Evolutionary conservation across 2,113 vertebrate species (phyloP).

Genomic region (Spea bombifrons): DNA sequence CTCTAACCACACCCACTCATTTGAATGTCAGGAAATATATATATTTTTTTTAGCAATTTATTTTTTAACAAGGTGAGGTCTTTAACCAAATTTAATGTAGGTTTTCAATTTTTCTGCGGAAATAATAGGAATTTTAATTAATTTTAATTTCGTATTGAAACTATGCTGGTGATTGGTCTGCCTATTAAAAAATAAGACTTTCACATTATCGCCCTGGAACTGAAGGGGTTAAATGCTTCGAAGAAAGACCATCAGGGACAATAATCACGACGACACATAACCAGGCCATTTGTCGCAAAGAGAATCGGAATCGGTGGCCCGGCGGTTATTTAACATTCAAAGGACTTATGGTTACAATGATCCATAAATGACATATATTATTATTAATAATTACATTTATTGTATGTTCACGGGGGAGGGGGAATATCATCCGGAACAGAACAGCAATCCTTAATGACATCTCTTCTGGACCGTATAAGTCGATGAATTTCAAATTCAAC

Average conservation of each 20-base stretch:
- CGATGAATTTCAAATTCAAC: slow-evolving; percentile 62
- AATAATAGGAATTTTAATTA: slow-evolving; percentile 30
- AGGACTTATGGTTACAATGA: slow-evolving; percentile 50
- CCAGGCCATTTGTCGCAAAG: slow-evolving; percentile 44
- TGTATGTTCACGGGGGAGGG: slow-evolving; percentile 5
- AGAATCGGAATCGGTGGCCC: slow-evolving; percentile 29
- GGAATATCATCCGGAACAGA: slow-evolving; percentile 33
- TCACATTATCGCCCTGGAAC: slow-evolving; percentile 11
- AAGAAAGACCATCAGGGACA: background rate
- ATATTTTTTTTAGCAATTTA: too few relatives aligned
- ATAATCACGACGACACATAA: background rate
- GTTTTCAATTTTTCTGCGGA: background rate
- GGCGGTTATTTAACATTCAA: slow-evolving; percentile 46
- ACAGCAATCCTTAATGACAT: slow-evolving; percentile 59
- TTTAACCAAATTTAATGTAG: background rate
- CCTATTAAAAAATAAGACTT: slow-evolving; percentile 6
- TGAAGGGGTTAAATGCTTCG: slow-evolving; percentile 9
- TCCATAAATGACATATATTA: slow-evolving; percentile 50
- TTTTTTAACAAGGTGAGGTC: background rate
- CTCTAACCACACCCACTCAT: too few relatives aligned
- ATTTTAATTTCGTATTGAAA: slow-evolving; percentile 19
- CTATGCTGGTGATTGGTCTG: slow-evolving; percentile 31
- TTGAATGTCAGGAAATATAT: too few relatives aligned
- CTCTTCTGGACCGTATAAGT: slow-evolving; percentile 58
- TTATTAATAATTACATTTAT: slow-evolving; percentile 56